Percentiles rank a stretch among this genome's conserved stretches.
phyloP scores from a whole-genome alignment of 2,888 invertebrate genomes.

The Cryptus viduatorius region DNA sequence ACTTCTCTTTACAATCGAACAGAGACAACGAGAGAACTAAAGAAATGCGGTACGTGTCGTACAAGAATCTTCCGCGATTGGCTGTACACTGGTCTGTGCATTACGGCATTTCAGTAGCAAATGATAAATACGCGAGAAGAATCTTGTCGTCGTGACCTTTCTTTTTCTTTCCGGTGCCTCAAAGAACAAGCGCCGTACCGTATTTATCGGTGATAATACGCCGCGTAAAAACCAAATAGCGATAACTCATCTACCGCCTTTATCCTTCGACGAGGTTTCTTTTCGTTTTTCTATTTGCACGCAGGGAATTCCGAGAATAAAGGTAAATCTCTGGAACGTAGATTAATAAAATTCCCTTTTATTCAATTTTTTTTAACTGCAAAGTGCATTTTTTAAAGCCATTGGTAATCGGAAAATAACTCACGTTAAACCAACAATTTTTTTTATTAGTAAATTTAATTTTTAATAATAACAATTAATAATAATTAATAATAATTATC shows the following conservation, averaged over 20 bases:
- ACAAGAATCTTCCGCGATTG: conserved; percentile 2
- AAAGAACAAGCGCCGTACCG: conserved; percentile 7
- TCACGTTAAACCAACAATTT: too few relatives aligned
- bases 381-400: too few relatives aligned
- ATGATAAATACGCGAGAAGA: conserved; percentile 26
- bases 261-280: neutral
- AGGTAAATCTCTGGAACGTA: neutral
- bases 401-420: too few relatives aligned
- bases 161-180: conserved; percentile 6
- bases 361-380: too few relatives aligned
- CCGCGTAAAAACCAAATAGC: conserved; percentile 14
- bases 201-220: neutral
- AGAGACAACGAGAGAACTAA: neutral
- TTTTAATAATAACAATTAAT: too few relatives aligned
- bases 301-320: neutral
- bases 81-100: neutral
- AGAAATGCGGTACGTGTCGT: neutral
- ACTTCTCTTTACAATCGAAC: conserved; percentile 36
- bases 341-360: too few relatives aligned
- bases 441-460: too few relatives aligned
- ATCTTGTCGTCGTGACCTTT: neutral
- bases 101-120: conserved; percentile 23
- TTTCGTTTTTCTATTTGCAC: neutral
- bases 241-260: neutral
- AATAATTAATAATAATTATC: too few relatives aligned